These are phyloP conservation scores for Odontesthes bonariensis DNA, from an alignment of 2,113 vertebrate species.

Conservation along the genomic window DNA sequence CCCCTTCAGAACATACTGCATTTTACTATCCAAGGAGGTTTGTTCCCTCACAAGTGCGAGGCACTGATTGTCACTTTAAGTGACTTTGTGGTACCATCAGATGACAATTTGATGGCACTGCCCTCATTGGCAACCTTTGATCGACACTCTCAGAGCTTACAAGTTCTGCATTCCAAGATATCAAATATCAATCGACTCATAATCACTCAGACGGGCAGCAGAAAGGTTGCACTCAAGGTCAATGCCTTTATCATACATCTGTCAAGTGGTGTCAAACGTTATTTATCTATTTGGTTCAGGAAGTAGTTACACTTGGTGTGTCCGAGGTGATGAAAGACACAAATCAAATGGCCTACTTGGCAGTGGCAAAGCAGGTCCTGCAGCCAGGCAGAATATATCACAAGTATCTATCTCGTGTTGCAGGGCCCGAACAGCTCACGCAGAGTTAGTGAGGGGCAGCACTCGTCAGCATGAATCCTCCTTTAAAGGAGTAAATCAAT, in stretches of 20 bases:
- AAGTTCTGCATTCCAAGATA: slow-evolving; percentile 33
- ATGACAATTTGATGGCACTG: slow-evolving; percentile 19
- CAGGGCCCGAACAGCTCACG: slow-evolving; percentile 32
- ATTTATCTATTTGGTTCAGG: slow-evolving; percentile 50
- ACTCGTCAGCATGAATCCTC: slow-evolving; percentile 8
- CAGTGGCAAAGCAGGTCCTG: slow-evolving; percentile 14
- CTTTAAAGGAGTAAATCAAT: slow-evolving; percentile 30
- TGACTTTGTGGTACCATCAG: slow-evolving; percentile 29
- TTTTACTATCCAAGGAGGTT: not conserved
- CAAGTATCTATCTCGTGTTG: slow-evolving; percentile 41
- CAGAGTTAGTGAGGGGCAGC: slow-evolving; percentile 33
- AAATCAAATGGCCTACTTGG: slow-evolving; percentile 61
- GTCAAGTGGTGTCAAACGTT: slow-evolving; percentile 33
- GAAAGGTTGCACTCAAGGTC: slow-evolving; percentile 48
- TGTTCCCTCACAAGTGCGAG: slow-evolving; percentile 6
- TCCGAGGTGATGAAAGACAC: slow-evolving; percentile 61
- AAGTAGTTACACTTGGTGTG: slow-evolving; percentile 16
- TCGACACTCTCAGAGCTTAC: slow-evolving; percentile 39
- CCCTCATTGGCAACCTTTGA: slow-evolving; percentile 34
- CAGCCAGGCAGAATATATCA: slow-evolving; percentile 38
- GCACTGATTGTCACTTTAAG: not conserved
- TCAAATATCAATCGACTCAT: slow-evolving; percentile 45
- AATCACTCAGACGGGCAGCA: slow-evolving; percentile 33
- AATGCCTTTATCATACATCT: slow-evolving; percentile 36
- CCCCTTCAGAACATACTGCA: slow-evolving; percentile 41